A percentile compares a stretch with the other conserved stretches of the same genome.
Evolutionary conservation across 2,888 invertebrate genomes (phyloP).

Genomic region (Sphaeridia pumilis): DNA sequence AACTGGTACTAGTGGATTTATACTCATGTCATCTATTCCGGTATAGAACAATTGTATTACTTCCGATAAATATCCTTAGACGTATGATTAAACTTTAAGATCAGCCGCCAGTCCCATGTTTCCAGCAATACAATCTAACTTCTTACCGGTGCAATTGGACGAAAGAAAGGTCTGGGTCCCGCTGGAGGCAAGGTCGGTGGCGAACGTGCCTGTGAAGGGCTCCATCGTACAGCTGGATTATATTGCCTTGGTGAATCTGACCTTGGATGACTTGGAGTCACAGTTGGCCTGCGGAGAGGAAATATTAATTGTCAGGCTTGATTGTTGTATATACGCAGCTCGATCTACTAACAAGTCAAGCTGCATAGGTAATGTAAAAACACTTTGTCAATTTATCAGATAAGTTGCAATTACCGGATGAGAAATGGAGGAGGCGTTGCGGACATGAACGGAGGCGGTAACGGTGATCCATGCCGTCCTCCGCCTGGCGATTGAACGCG

Average conservation of each 20-base stretch:
- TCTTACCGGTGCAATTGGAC: slow-evolving; percentile 13
- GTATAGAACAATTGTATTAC: too few relatives aligned
- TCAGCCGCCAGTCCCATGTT: too few relatives aligned
- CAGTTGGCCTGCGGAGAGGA: slow-evolving; percentile 9
- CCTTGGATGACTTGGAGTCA: slow-evolving; percentile 1
- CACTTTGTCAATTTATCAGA: too few relatives aligned
- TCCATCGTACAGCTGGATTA: slow-evolving; percentile 12
- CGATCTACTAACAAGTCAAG: too few relatives aligned
- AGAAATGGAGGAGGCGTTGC: slow-evolving; percentile 15
- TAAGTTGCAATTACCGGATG: slow-evolving; percentile 4
- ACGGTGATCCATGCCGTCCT: slow-evolving; percentile 8
- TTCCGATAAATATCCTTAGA: too few relatives aligned
- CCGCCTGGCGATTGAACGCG: slow-evolving; percentile 7
- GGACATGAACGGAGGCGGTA: slow-evolving; percentile 10
- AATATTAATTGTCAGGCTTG: neutral
- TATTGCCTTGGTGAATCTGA: slow-evolving; percentile 12
- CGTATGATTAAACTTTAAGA: neutral
- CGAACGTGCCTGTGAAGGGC: slow-evolving; percentile 10
- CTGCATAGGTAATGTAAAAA: too few relatives aligned
- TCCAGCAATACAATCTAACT: neutral
- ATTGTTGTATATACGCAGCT: neutral
- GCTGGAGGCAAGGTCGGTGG: slow-evolving; percentile 4
- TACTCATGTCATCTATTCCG: neutral
- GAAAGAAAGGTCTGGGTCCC: slow-evolving; percentile 12
- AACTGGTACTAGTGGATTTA: neutral